phyloP scores from a whole-genome alignment of 1,140 invertebrate genomes.

The Portunus trituberculatus region DNA sequence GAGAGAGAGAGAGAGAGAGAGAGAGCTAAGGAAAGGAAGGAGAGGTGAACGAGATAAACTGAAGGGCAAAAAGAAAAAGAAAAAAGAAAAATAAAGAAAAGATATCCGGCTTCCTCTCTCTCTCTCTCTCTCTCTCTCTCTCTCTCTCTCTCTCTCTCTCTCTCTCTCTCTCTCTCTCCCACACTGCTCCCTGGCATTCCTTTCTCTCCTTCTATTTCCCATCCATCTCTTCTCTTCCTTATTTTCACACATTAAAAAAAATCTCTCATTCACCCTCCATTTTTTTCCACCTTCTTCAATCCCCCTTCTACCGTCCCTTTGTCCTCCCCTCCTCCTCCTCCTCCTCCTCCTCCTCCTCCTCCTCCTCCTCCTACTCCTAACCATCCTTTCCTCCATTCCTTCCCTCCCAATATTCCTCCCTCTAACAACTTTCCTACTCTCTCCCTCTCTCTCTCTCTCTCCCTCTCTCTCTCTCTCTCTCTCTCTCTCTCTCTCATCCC shows the following conservation, averaged over 20 bases:
- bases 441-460: background rate
- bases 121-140: background rate
- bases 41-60: background rate
- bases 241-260: background rate
- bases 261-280: background rate
- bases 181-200: no score
- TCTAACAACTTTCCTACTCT: background rate
- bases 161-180: background rate
- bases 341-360: background rate
- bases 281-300: background rate
- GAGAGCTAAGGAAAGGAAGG: background rate
- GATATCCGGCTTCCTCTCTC: background rate
- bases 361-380: background rate
- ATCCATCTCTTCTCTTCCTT: background rate
- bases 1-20: background rate
- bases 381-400: background rate
- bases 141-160: background rate
- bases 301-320: background rate
- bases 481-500: background rate
- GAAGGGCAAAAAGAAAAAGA: background rate
- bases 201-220: background rate
- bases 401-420: conserved; percentile 6
- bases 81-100: background rate
- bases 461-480: background rate
- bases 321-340: background rate